A percentile compares a stretch with the other conserved stretches of the same genome.
These are phyloP conservation scores for Microctonus hyperodae DNA, from an alignment of 2,888 invertebrate species.

Conservation along the genomic window DNA sequence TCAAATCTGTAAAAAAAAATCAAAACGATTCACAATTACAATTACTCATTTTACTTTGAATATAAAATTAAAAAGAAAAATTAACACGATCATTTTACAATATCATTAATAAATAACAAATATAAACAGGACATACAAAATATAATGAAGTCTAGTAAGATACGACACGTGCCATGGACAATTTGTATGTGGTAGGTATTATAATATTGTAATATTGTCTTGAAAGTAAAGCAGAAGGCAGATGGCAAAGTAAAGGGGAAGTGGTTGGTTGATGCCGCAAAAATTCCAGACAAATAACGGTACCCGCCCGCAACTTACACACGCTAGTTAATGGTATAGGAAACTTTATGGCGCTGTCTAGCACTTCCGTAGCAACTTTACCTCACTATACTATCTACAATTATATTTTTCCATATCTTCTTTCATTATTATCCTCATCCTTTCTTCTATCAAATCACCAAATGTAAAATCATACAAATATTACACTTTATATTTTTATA, in stretches of 20 bases:
- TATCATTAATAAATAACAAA: too few species aligned
- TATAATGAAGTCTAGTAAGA: background rate
- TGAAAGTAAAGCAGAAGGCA: background rate
- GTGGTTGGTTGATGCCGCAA: constrained; percentile 36
- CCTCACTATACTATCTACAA: background rate
- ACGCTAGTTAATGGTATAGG: constrained; percentile 22
- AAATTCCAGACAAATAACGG: constrained; percentile 47
- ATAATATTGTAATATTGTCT: background rate
- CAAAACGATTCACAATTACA: too few species aligned
- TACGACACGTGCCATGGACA: constrained; percentile 16
- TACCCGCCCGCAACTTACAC: constrained; percentile 27
- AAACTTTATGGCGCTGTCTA: constrained; percentile 22
- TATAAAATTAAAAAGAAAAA: too few species aligned
- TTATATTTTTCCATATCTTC: background rate
- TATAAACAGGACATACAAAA: background rate
- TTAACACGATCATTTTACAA: too few species aligned
- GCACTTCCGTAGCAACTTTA: constrained; percentile 37
- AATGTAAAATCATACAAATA: background rate
- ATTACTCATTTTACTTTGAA: too few species aligned
- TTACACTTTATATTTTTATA: constrained; percentile 1
- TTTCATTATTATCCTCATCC: background rate
- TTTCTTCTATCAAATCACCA: background rate
- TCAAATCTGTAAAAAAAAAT: constrained; percentile 16
- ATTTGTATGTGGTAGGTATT: constrained; percentile 6
- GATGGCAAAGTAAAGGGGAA: background rate